phyloP scores from a whole-genome alignment of 2,113 vertebrate genomes.

The Stictonetta naevosa region DNA sequence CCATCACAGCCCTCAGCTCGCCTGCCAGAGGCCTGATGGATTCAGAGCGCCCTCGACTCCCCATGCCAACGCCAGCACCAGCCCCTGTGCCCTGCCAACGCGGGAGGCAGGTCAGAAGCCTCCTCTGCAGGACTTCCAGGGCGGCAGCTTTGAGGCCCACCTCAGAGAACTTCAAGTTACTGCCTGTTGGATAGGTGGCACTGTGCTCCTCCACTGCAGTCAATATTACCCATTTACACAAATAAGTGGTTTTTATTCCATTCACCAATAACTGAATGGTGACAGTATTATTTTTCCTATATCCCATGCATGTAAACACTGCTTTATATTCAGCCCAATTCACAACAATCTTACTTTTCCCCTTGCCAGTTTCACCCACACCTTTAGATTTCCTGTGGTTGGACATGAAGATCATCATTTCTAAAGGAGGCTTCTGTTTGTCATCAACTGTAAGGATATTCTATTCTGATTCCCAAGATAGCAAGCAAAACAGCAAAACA shows the following conservation, averaged over 20 bases:
- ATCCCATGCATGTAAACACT: neutral
- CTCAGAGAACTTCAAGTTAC: neutral
- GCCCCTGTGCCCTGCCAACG: fast-evolving
- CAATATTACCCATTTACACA: neutral
- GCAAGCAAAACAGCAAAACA: neutral
- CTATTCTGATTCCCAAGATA: neutral
- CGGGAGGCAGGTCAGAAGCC: fast-evolving
- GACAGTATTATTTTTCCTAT: neutral
- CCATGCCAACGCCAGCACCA: neutral
- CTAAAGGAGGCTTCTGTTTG: neutral
- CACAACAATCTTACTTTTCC: neutral
- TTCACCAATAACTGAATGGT: neutral
- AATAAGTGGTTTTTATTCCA: neutral
- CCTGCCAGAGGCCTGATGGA: fast-evolving
- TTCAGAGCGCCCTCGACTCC: fast-evolving
- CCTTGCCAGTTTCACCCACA: neutral
- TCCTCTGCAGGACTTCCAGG: fast-evolving
- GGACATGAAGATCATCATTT: neutral
- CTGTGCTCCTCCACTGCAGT: neutral
- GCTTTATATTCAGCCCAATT: neutral
- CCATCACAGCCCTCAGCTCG: neutral
- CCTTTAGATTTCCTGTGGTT: neutral
- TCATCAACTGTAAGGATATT: neutral
- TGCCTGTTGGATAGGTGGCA: neutral
- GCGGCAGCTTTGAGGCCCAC: neutral